phyloP scores from a whole-genome alignment of 1,140 invertebrate species.

The Grapholita molesta region DNA sequence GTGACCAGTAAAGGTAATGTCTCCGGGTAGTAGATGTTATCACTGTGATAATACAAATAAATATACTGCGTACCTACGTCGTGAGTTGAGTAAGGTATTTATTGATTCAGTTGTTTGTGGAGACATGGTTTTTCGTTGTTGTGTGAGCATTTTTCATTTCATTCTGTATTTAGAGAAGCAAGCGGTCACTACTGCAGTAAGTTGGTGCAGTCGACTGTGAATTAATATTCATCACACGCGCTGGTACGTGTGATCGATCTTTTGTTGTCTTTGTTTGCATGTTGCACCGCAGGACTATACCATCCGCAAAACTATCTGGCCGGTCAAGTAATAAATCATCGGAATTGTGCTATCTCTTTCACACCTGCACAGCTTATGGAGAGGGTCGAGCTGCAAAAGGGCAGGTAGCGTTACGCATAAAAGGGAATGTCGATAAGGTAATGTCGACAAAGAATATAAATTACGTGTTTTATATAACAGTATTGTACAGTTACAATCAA shows the following conservation, averaged over 20 bases:
- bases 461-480: too few relatives aligned
- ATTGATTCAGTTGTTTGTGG: neutral
- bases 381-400: too few relatives aligned
- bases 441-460: too few relatives aligned
- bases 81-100: neutral
- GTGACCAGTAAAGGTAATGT: constrained; percentile 1
- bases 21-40: constrained; percentile 1
- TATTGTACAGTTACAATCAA: too few relatives aligned
- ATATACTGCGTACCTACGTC: neutral
- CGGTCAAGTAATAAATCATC: too few relatives aligned
- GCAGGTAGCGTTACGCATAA: too few relatives aligned
- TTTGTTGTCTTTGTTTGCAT: neutral
- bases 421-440: too few relatives aligned
- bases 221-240: constrained; percentile 3
- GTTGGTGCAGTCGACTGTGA: neutral
- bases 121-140: neutral
- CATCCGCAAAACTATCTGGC: too few relatives aligned
- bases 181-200: neutral
- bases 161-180: neutral
- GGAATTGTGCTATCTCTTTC: too few relatives aligned
- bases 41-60: constrained; percentile 13
- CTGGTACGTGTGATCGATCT: constrained; percentile 5
- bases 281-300: constrained; percentile 2
- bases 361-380: too few relatives aligned
- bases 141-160: neutral